Evolutionary conservation across 2,888 invertebrate species (phyloP), one percentile per base, ranked within the genome.

Genomic region (Acanthococcus lagerstroemiae): DNA sequence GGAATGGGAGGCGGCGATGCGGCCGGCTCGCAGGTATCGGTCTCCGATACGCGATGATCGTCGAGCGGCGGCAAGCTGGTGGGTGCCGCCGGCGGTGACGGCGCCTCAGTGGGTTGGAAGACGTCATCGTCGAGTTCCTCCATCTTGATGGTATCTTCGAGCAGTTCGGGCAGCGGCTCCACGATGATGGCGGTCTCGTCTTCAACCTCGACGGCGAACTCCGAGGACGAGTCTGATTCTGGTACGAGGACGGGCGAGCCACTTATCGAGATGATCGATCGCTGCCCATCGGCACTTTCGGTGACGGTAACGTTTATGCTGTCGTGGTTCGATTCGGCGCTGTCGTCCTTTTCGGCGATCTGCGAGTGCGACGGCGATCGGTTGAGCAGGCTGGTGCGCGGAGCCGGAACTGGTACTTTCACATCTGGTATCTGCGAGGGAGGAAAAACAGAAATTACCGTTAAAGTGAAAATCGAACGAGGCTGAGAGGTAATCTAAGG

Each of bases 371-470:
- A 52, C 19, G 52, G 24, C 19, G 24, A 22, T 5, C 22, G 19
- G 22, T 19, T 54, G 15, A 63, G 22, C 4, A 63, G 15, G 17
- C 63, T 63, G 19, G 44, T 54, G 4, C 69, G 61, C 3, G 67
- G 67, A 2, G 69, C 67, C 1, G 67, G 67, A 9, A 69, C 63
- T 4, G 68, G 68, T n/a, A 55, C 46, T 44, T 63, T 63, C 0
- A 52, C 19, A 24, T 63, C 63, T 21, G 52, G 24, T 12, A 24
- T 4, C 4, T 45, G 46, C 46, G 19, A 4, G 19, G 19, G n/a
- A n/a, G n/a, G n/a, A n/a, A n/a, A n/a, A n/a, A n/a, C n/a, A n/a
- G n/a, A n/a, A n/a, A n/a, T n/a, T n/a, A n/a, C n/a, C n/a, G n/a
- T n/a, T n/a, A n/a, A n/a, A n/a, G n/a, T n/a, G n/a, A n/a, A n/a